Conservation (phyloP, 2,113 vertebrate species). For the human region GRCh38 chr7:26686001-26686500, state of each 20-base stretch:
- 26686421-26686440: constrained; percentile 46
- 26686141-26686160: constrained; percentile 49
- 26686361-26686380: too few species aligned
- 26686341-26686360: not conserved
- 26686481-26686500: constrained; percentile 23
- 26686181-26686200: not conserved
- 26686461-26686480: constrained; percentile 64
- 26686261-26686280: not conserved
- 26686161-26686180: not conserved
- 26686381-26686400: not conserved
- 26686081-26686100: constrained; percentile 73
- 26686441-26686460: constrained; percentile 8
- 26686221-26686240: constrained; percentile 22
- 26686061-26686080: constrained; percentile 64
- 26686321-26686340: rapidly evolving
- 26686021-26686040: constrained; percentile 72
- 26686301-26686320: constrained; percentile 29
- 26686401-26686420: not conserved
- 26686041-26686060: constrained; percentile 73
- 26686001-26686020: constrained; percentile 78
- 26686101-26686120: constrained; percentile 66
- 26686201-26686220: not conserved
- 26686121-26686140: constrained; percentile 4
- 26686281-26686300: not conserved
- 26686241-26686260: not conserved